Evolutionary conservation across 2,797 vertebrate species (phyloP), one percentile per base, ranked within the genome.

Genomic region (Periparus ater): DNA sequence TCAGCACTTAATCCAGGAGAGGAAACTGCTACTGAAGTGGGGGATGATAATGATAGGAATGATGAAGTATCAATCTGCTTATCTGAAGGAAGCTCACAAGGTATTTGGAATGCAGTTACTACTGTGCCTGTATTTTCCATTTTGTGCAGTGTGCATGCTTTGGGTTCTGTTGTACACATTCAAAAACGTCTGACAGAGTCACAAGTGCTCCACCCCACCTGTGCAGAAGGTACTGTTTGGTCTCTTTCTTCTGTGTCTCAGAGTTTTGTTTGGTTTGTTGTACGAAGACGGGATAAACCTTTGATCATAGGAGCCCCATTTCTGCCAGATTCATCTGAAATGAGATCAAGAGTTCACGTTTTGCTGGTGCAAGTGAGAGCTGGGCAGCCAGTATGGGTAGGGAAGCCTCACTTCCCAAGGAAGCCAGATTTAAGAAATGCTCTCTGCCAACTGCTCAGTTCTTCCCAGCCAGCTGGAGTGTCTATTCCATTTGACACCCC

Each of bases 31-130:
- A 96, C 98, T 85, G 99, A 99, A 83, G 98, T 97, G 42, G 97
- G 97, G 88, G 99, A 99, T 55, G 99, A 99, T 94, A 98, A 98
- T 92, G 98, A 98, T 96, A 98, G 98, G 96, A 99, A 98, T 72
- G 99, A 99, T 81, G 98, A 97, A 78, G 98, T 98, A 63, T 99
- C 99, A 68, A 96, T 99, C 95, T 99, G 98, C 97, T 98, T 99
- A 92, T 99, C 99, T 89, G 99, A 99, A 97, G 99, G 98, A 97
- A 98, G 98, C 91, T 98, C 97, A 94, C 98, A 98, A 98, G 98
- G 98, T 98, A 98, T 96, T 96, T 94, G 93, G 78, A 88, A 82
- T 85, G 92, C 75, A 92, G 75, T 89, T 93, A 65, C 66, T 91
- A 36, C 94, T 74, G 85, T 95, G 75, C 77, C 9, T 86, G 29